Evolutionary conservation across 2,113 vertebrate species (phyloP), one percentile per base, ranked within the genome.

Genomic region (Parotia lawesii): DNA sequence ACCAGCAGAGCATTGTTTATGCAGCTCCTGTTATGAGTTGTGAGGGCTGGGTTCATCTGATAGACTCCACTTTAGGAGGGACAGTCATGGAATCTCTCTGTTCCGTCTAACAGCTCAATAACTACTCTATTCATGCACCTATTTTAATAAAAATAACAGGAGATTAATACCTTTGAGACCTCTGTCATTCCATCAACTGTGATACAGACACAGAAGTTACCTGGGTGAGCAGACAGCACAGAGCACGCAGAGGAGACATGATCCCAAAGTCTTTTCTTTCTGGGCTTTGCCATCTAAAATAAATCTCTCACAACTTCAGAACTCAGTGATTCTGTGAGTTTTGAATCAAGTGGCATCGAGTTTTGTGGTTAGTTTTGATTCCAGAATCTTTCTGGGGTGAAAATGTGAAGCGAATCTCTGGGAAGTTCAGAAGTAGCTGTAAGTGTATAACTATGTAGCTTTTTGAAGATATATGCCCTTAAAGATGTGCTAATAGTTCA

Each of bases 11-110:
- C 40, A 45, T 27, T 4, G 0, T 20, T 37, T 19, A 1, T 9
- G 0, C 23, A 57, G 20, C 20, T 64, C 18, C 21, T 47, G 11
- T 33, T 64, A 18, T 0, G 0, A 31, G 23, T 48, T 69, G 6
- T 2, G 9, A 69, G 23, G 16, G 5, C 22, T 57, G 16, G 24
- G 37, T 8, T 85, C n/a, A 17, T 64, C 42, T 77, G 48, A 29
- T 2, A 44, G 35, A 16, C 27, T 73, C 18, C 31, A 14, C 7
- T 33, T 83, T 2, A 51, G 50, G 16, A 40, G 8, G 2, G 14
- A 19, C 27, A 74, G 28, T 27, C 44, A 20, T 6, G 35, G n/a
- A 72, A 56, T 8, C 37, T 57, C 50, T 85, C n/a, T 83, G 54
- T 57, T 75, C 40, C 23, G 4, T 20, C 31, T 35, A 56, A 54